Base-by-base conservation (phyloP, 2,797 vertebrate species). In the Anas bernieri region DNA sequence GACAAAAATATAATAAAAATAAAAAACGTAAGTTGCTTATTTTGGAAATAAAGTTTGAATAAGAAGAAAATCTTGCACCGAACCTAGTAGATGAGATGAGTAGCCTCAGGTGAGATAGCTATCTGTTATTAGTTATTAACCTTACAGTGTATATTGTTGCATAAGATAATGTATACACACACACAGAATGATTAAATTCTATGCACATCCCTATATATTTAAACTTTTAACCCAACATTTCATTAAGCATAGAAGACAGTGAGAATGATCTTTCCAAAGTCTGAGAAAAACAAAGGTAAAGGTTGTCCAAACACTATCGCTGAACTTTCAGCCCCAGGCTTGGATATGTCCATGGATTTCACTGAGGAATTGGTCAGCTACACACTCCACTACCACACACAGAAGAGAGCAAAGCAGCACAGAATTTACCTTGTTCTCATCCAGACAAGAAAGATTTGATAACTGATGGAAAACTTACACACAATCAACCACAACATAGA, bases 361-460 rank as follows among this genome's bases (percentile, higher is more conserved):
- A 46, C 33, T 6, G 14, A 83, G 59, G 17, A 76, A 20, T 17
- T 58, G 23, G 39, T 66, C 25, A 39, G 68, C 30, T 2, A 1
- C 73, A 28, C 21, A 1, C 11, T 21, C 16, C 2, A 0, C 23
- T 31, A 5, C 7, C 0, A 11, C 6, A 12, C 13, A 17, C 12
- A 43, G 45, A 31, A 1, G 0, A 64, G 33, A 0, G 1, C 30
- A 50, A 66, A 55, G 45, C 58, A 63, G 30, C 52, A 78, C 7
- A 62, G 25, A 15, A 28, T 79, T 74, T 18, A 23, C 10, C 33
- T 50, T 20, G 5, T 25, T 39, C 61, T 46, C 33, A 56, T 37
- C 22, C 31, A 54, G 50, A 66, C 31, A 17, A n/a, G 69, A 70
- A 77, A 39, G 16, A 41, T 28, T 62, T 20, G 35, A 33, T 28